Conservation (phyloP, 2,888 invertebrate genomes). For the Tenthredo livida region DNA sequence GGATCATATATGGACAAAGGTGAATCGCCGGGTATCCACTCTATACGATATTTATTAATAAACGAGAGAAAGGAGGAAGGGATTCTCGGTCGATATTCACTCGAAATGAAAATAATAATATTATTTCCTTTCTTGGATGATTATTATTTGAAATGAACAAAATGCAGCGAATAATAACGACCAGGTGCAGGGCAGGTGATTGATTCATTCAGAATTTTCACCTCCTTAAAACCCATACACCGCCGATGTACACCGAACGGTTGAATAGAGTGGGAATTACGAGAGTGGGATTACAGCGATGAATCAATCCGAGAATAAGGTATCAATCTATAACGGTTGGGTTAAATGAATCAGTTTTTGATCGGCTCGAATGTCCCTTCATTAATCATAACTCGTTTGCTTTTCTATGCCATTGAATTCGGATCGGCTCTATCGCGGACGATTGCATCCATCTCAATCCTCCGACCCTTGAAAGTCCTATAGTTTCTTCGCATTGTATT, state of each 20-base stretch:
- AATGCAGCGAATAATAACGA: too few species aligned
- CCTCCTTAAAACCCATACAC: neutral
- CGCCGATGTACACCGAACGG: neutral
- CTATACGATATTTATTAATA: neutral
- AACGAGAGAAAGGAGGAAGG: neutral
- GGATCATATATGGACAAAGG: neutral
- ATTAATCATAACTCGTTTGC: slow-evolving; percentile 40
- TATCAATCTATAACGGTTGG: neutral
- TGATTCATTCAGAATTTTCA: too few species aligned
- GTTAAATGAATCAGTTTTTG: slow-evolving; percentile 20
- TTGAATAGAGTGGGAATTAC: neutral
- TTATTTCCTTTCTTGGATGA: too few species aligned
- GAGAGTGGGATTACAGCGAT: neutral
- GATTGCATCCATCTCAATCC: neutral
- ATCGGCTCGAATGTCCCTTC: neutral
- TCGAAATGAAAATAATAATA: too few species aligned
- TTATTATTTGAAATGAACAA: too few species aligned
- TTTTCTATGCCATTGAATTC: slow-evolving; percentile 21
- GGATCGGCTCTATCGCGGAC: neutral
- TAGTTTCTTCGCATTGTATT: neutral
- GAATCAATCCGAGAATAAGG: slow-evolving; percentile 1
- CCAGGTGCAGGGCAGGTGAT: too few species aligned
- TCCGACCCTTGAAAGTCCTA: neutral
- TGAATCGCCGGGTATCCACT: neutral
- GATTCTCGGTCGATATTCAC: neutral